Evolutionary conservation across 1,140 invertebrate genomes (phyloP).

Genomic region (Drosophila athabasca): DNA sequence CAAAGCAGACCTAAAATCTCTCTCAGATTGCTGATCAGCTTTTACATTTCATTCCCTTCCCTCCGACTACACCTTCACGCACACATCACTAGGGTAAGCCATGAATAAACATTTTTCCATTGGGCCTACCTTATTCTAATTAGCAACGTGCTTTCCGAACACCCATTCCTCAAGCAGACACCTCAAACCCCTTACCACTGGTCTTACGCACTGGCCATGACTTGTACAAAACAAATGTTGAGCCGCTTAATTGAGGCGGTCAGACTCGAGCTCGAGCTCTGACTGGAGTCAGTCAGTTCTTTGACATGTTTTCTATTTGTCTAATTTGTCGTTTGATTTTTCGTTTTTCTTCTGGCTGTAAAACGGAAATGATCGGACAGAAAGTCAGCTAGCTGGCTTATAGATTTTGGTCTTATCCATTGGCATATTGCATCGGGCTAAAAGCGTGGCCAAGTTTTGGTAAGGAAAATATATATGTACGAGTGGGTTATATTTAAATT

Average conservation of each 20-base stretch:
- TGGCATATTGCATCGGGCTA: neutral
- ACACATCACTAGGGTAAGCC: conserved; percentile 10
- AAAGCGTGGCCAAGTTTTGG: conserved; percentile 59
- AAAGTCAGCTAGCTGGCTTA: conserved; percentile 37
- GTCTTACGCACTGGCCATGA: conserved; percentile 74
- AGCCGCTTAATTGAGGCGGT: conserved; percentile 70
- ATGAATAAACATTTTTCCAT: conserved; percentile 59
- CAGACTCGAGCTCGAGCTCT: neutral
- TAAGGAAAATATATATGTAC: too few relatives aligned
- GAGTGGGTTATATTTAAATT: conserved; percentile 55
- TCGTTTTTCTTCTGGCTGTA: neutral
- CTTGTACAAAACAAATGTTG: conserved; percentile 30
- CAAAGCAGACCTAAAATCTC: too few relatives aligned
- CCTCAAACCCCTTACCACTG: conserved; percentile 37
- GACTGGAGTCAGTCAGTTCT: conserved; percentile 58
- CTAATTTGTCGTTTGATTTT: conserved; percentile 67
- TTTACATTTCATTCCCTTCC: too few relatives aligned
- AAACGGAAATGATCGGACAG: conserved; percentile 74
- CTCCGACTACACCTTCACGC: too few relatives aligned
- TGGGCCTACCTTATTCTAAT: conserved; percentile 67
- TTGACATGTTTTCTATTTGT: conserved; percentile 82
- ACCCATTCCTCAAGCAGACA: conserved; percentile 12
- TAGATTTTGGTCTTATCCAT: conserved; percentile 21
- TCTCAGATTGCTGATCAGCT: too few relatives aligned
- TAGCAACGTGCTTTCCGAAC: conserved; percentile 47